Percentiles rank a stretch among this genome's conserved stretches.
phyloP scores from a whole-genome alignment of 64 coral and sea anemone species.

The Montipora sp. region DNA sequence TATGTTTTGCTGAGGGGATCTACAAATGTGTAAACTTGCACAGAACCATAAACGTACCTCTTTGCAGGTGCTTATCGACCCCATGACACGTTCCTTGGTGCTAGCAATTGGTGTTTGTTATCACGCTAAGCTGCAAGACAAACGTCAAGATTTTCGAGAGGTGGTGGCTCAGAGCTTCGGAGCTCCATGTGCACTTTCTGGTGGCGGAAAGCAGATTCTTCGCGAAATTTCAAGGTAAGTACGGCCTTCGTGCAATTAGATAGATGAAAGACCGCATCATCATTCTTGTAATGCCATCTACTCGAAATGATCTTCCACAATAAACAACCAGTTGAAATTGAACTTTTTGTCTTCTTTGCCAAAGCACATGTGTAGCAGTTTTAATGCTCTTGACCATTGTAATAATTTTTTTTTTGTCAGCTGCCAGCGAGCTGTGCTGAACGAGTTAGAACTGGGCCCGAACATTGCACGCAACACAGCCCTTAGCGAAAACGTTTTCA shows the following conservation, averaged over 20 bases:
- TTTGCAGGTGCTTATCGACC: neutral
- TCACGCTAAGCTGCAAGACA: slow-evolving; percentile 47
- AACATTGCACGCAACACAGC: slow-evolving; percentile 79
- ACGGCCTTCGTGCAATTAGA: neutral
- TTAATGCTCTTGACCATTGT: no score
- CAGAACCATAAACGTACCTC: neutral
- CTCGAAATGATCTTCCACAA: neutral
- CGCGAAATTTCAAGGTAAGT: slow-evolving; percentile 76
- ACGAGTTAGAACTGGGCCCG: slow-evolving; percentile 42
- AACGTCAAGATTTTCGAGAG: slow-evolving; percentile 16
- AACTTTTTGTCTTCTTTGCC: no score
- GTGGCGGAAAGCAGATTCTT: slow-evolving; percentile 52
- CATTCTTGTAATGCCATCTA: neutral
- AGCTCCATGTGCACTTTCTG: slow-evolving; percentile 44
- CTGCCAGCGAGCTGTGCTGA: slow-evolving; percentile 65
- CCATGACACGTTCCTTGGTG: slow-evolving; percentile 42
- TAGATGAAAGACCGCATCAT: neutral
- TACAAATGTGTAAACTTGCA: neutral
- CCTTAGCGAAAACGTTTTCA: slow-evolving; percentile 77
- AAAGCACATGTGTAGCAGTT: no score
- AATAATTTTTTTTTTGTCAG: neutral
- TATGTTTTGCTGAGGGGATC: neutral
- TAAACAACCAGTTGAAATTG: neutral
- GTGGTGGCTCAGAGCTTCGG: slow-evolving; percentile 44
- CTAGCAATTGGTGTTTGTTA: slow-evolving; percentile 66